Base-by-base conservation (phyloP, 2,113 vertebrate genomes). In the Pelecanoides urinatrix region DNA sequence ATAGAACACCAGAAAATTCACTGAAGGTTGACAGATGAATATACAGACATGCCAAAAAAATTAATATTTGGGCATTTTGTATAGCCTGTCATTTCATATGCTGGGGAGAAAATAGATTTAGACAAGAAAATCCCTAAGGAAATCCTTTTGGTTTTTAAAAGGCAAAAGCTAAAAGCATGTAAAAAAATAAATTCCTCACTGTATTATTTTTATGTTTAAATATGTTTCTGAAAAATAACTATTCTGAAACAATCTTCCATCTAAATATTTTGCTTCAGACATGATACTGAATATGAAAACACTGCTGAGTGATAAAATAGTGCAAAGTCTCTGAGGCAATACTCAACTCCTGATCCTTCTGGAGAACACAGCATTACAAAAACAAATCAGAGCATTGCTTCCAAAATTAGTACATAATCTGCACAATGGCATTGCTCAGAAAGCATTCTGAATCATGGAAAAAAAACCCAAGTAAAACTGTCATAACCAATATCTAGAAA, bases 1-100 rank as follows among this genome's bases (percentile, higher is more conserved):
- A 98, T 98, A 88, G 86, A 97, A 98, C 98, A 98, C 75, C 76
- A 97, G 97, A 98, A 98, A 97, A 98, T 97, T 96, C 95, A 96
- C 81, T 96, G 95, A 98, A 94, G 77, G 88, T 89, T 98, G 96
- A 96, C 95, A 97, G 96, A 97, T 97, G 89, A 97, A 97, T 97
- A 96, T 91, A 97, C 91, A 96, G 96, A 91, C 92, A 95, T 87
- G 83, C 91, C 93, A 96, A 47, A 97, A 49, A 98, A 98, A 98
- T 98, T 97, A 98, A 97, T 97, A 98, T 97, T 91, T 83, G 81
- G 93, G 47, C 86, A 97, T 96, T 96, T 91, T 94, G 83, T 97
- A 98, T 95, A 96, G 96, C 55, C 95, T 98, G 97, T 97, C 97
- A 97, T 97, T 97, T 98, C 94, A 88, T 86, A 96, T 97, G 61